Evolutionary conservation across 2,888 invertebrate species (phyloP).

Genomic region (Melinaea menophilus): DNA sequence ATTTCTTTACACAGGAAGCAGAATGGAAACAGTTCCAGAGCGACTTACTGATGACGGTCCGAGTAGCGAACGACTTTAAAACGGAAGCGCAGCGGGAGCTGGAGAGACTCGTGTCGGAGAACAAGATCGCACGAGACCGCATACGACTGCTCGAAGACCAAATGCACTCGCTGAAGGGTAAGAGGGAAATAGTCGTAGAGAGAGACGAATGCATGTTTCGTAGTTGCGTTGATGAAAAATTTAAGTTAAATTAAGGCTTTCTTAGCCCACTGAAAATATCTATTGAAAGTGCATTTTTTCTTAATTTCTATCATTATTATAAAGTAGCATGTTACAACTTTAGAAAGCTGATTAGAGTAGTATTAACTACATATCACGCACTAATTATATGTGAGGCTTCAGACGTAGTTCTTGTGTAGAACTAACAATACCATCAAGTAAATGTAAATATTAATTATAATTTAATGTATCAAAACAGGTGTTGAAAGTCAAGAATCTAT

Average conservation of each 20-base stretch:
- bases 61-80: conserved; percentile 97
- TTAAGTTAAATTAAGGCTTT: neutral
- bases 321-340: conserved; percentile 4
- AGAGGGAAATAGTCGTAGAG: conserved; percentile 36
- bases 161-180: conserved; percentile 87
- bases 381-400: conserved; percentile 63
- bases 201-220: conserved; percentile 2
- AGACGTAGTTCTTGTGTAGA: conserved; percentile 35
- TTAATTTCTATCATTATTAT: conserved; percentile 1
- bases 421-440: conserved; percentile 42
- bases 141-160: conserved; percentile 87
- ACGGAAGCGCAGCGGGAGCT: conserved; percentile 93
- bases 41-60: conserved; percentile 93
- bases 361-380: conserved; percentile 53
- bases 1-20: conserved; percentile 73
- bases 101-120: conserved; percentile 88
- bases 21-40: conserved; percentile 98
- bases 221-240: neutral
- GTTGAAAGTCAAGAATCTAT: conserved; percentile 63
- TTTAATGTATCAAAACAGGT: conserved; percentile 71
- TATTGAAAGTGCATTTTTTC: conserved; percentile 5
- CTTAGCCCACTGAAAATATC: neutral
- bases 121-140: conserved; percentile 87
- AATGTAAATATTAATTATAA: conserved; percentile 52
- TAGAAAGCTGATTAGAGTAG: conserved; percentile 9